Percentiles rank a stretch among this genome's conserved stretches.
Evolutionary conservation across 2,888 invertebrate genomes (phyloP).

Genomic region (Drosophila incognita): DNA sequence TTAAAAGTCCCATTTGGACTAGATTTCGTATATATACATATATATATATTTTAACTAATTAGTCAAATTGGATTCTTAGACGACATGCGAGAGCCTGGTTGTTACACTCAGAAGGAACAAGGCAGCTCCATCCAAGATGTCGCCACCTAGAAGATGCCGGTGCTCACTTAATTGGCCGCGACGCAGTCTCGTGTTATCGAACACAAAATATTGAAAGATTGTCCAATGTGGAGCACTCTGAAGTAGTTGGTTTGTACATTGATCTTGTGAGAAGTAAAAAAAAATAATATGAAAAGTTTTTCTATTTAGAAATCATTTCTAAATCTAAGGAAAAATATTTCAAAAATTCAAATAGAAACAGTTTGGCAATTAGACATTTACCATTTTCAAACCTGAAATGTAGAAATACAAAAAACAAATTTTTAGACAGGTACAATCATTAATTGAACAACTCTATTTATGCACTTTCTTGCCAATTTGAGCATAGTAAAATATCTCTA

Average conservation of each 20-base stretch:
- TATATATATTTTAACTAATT: background rate
- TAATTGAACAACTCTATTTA: background rate
- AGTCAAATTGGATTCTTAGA: background rate
- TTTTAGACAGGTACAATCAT: background rate
- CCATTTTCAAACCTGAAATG: no score
- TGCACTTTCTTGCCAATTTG: background rate
- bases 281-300: background rate
- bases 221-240: conserved; percentile 89
- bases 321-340: background rate
- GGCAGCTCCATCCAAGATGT: conserved; percentile 91
- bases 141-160: conserved; percentile 86
- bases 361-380: background rate
- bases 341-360: background rate
- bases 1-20: conserved; percentile 3
- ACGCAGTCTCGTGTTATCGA: conserved; percentile 86
- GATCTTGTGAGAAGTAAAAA: background rate
- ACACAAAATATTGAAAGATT: conserved; percentile 90
- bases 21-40: background rate
- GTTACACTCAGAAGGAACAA: conserved; percentile 85
- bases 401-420: no score
- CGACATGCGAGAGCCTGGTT: background rate
- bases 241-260: conserved; percentile 89
- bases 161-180: no score
- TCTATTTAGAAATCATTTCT: background rate
- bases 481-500: background rate